Evolutionary conservation across 2,797 vertebrate species (phyloP).

Genomic region (Monodelphis domestica): DNA sequence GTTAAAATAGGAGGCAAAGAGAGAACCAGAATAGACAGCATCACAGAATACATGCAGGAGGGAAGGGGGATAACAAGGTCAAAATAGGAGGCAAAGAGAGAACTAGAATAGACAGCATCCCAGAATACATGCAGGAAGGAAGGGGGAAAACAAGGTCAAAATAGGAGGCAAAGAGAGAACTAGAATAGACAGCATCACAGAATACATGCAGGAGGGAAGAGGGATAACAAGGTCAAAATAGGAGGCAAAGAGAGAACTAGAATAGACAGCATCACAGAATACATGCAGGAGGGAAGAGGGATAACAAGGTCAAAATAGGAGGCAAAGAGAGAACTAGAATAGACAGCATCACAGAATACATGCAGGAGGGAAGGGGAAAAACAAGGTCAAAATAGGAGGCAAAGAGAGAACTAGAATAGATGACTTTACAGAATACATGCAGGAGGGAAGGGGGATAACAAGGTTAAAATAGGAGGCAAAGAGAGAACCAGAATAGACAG

Average conservation of each 20-base stretch:
- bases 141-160: too few relatives aligned
- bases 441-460: background rate
- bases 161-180: background rate
- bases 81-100: background rate
- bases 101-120: accelerated
- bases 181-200: accelerated
- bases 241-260: background rate
- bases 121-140: background rate
- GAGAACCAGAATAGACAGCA: background rate
- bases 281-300: background rate
- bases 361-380: background rate
- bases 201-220: background rate
- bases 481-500: background rate
- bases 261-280: accelerated
- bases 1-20: background rate
- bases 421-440: accelerated
- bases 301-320: too few relatives aligned
- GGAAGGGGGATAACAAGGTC: too few relatives aligned
- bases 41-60: background rate
- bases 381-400: too few relatives aligned
- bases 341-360: accelerated
- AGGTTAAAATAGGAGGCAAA: background rate
- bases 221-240: too few relatives aligned
- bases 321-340: background rate
- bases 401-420: background rate